phyloP scores from a whole-genome alignment of 2,888 invertebrate genomes.

The Philhelius pedissequus region DNA sequence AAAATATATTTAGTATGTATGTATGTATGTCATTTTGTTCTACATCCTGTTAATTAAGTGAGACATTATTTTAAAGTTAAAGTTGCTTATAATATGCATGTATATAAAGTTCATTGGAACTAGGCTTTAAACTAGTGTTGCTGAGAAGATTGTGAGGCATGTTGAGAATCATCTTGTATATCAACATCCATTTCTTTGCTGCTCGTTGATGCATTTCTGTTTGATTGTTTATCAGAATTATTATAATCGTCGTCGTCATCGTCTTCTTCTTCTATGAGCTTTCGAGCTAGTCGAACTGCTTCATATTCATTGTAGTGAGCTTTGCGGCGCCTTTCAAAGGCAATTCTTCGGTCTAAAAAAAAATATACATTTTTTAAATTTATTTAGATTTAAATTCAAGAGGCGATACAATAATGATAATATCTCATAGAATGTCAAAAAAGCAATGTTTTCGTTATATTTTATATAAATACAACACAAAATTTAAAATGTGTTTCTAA shows the following conservation, averaged over 20 bases:
- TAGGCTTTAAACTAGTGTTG: slow-evolving; percentile 56
- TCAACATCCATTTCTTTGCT: slow-evolving; percentile 70
- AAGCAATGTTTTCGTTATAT: too few species aligned
- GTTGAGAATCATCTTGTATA: slow-evolving; percentile 67
- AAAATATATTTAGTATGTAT: slow-evolving; percentile 24
- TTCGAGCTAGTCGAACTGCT: slow-evolving; percentile 94
- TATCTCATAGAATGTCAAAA: too few species aligned
- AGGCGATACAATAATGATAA: too few species aligned
- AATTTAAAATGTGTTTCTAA: too few species aligned
- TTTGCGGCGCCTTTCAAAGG: slow-evolving; percentile 96
- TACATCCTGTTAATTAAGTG: slow-evolving; percentile 42
- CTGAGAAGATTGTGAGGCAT: slow-evolving; percentile 68
- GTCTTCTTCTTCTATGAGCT: slow-evolving; percentile 93
- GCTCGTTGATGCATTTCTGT: slow-evolving; percentile 64
- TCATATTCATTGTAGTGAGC: slow-evolving; percentile 99
- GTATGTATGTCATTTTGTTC: slow-evolving; percentile 1
- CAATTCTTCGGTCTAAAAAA: slow-evolving; percentile 84
- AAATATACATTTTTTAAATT: too few species aligned
- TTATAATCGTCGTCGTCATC: slow-evolving; percentile 86
- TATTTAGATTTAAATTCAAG: too few species aligned
- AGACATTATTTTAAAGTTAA: slow-evolving; percentile 31
- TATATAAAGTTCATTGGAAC: slow-evolving; percentile 40
- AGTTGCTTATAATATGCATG: not conserved
- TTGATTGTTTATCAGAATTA: slow-evolving; percentile 49
- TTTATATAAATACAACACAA: too few species aligned